Evolutionary conservation across 1,140 invertebrate species (phyloP).

Genomic region (Harpegnathos saltator): DNA sequence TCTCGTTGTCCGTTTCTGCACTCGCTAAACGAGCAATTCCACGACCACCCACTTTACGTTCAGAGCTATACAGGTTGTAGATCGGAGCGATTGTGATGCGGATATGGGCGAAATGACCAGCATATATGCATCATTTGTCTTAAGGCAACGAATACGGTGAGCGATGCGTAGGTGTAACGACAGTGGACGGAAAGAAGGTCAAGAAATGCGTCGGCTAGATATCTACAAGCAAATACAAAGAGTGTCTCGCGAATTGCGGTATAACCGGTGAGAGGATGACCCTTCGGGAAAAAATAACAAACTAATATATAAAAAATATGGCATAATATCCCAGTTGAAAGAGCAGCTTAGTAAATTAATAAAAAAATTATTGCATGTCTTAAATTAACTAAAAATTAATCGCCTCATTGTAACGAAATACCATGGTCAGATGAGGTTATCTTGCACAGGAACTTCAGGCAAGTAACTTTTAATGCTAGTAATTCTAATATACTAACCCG

Average conservation of each 20-base stretch:
- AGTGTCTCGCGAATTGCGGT: too few relatives aligned
- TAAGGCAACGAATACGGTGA: constrained; percentile 69
- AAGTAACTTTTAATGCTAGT: background rate
- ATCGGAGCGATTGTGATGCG: constrained; percentile 78
- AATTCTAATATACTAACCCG: background rate
- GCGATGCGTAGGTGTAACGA: constrained; percentile 70
- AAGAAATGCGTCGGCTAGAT: constrained; percentile 45
- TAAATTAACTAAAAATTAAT: too few relatives aligned
- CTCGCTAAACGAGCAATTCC: constrained; percentile 71
- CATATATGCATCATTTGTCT: constrained; percentile 80
- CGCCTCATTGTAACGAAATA: too few relatives aligned
- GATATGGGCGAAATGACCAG: constrained; percentile 80
- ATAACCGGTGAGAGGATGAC: too few relatives aligned
- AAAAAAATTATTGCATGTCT: too few relatives aligned
- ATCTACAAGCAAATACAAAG: background rate
- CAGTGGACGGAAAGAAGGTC: constrained; percentile 56
- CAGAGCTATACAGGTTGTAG: constrained; percentile 80
- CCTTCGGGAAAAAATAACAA: too few relatives aligned
- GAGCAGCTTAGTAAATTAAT: too few relatives aligned
- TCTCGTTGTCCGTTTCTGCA: constrained; percentile 64
- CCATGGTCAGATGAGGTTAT: too few relatives aligned
- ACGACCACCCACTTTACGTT: constrained; percentile 82
- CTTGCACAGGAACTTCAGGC: background rate
- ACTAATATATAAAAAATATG: too few relatives aligned
- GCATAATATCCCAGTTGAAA: too few relatives aligned